phyloP scores from a whole-genome alignment of 2,797 vertebrate genomes.

The Australoheros facetus region DNA sequence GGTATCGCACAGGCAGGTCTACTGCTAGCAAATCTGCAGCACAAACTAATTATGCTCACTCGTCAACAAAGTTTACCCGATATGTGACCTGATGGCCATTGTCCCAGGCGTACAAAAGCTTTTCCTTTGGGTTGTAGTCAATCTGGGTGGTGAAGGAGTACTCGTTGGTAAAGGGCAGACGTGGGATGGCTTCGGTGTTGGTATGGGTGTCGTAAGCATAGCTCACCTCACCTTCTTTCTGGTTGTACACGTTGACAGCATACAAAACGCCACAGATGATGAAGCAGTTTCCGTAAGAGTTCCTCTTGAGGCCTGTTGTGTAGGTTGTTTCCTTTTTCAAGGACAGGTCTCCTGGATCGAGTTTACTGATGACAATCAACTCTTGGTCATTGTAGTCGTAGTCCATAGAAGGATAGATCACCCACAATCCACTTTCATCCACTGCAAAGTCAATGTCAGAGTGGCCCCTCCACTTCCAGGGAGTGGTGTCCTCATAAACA shows the following conservation, averaged over 20 bases:
- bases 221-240: slow-evolving; percentile 90
- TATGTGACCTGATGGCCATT: slow-evolving; percentile 97
- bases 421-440: slow-evolving; percentile 97
- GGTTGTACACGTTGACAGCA: slow-evolving; percentile 90
- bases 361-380: slow-evolving; percentile 91
- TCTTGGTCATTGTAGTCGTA: slow-evolving; percentile 90
- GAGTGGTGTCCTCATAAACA: slow-evolving; percentile 93
- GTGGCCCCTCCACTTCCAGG: slow-evolving; percentile 98
- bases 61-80: slow-evolving; percentile 87
- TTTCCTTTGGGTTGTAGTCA: slow-evolving; percentile 98
- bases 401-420: slow-evolving; percentile 92
- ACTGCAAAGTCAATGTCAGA: slow-evolving; percentile 97
- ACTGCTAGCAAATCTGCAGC: slow-evolving; percentile 25
- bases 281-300: slow-evolving; percentile 95
- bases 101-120: slow-evolving; percentile 95
- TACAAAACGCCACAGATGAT: slow-evolving; percentile 96
- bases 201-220: slow-evolving; percentile 98
- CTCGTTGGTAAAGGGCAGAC: slow-evolving; percentile 90
- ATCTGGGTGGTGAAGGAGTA: slow-evolving; percentile 93
- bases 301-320: slow-evolving; percentile 90
- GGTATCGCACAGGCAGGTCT: slow-evolving; percentile 24
- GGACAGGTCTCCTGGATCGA: slow-evolving; percentile 92
- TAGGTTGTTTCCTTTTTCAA: slow-evolving; percentile 92
- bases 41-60: slow-evolving; percentile 74
- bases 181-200: slow-evolving; percentile 87